Base-by-base conservation (phyloP, 2,797 vertebrate genomes). In the Gambelia wislizenii region DNA sequence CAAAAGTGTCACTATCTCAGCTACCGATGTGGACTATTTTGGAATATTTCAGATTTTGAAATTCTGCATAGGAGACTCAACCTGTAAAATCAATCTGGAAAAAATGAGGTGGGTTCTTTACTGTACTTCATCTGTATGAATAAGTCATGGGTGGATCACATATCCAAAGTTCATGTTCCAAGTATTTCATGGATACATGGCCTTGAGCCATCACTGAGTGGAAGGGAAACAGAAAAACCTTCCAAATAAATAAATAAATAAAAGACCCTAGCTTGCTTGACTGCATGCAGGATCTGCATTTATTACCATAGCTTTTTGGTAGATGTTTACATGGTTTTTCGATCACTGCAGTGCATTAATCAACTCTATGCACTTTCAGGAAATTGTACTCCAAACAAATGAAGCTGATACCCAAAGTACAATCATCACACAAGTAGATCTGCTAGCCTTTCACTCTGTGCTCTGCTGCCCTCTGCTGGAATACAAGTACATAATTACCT, bases 401-500 rank as follows among this genome's bases (percentile, higher is more conserved):
- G 64, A 33, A 33, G 30, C 9, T 67, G 64, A 13, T 4, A 67
- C 30, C 61, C 30, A 33, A 67, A 67, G 30, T 16, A 76, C 9
- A 42, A 47, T 42, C 27, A 5, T 30, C 52, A 18, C 9, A 44
- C 64, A 72, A 59, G 1, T 6, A 8, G 39, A n/a, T 33, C n/a
- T 52, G 16, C 30, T 49, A 84, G 39, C 5, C 10, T 33, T 49
- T 49, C 70, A 59, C 4, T 33, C 39, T n/a, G 33, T 61, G 12
- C 14, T 89, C 77, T 85, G 36, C 77, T 84, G 88, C 75, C 90
- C 85, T 56, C 84, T 90, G 18, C 75, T 89, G 87, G 77, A 82
- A 22, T n/a, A 78, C n/a, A 10, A 70, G 47, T 49, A 70, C 20
- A 4, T 1, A 6, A 78, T 0, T 83, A 14, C 67, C 20, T 79